A percentile compares a stretch with the other conserved stretches of the same genome.
Conservation (phyloP, 2,888 invertebrate species). For the Iselma pallidipennis region DNA sequence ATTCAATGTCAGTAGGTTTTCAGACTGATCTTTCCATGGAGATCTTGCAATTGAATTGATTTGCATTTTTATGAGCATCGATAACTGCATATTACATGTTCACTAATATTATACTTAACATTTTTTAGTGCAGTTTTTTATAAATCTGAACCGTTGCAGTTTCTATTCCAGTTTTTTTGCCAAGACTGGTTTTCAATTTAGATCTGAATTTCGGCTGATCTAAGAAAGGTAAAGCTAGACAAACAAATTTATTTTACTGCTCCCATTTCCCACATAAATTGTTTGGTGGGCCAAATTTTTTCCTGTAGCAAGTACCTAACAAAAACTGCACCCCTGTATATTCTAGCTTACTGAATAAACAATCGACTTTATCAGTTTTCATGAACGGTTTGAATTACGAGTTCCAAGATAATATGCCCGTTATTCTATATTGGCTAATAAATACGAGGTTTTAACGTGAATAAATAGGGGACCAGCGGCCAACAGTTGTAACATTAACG, state of each 20-base stretch:
- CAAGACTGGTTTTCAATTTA: background rate
- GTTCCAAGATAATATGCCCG: slow-evolving; percentile 25
- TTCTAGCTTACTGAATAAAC: background rate
- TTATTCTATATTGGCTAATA: slow-evolving; percentile 26
- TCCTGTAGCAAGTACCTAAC: too few species aligned
- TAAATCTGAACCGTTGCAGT: too few species aligned
- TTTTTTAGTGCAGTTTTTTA: too few species aligned
- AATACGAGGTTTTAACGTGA: slow-evolving; percentile 27
- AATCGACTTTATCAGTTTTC: slow-evolving; percentile 4
- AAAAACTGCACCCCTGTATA: too few species aligned
- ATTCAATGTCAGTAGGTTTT: background rate
- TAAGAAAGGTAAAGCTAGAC: too few species aligned
- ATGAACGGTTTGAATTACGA: slow-evolving; percentile 19
- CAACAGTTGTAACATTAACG: slow-evolving; percentile 26
- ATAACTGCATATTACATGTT: background rate
- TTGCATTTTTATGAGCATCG: background rate
- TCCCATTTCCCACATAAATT: too few species aligned
- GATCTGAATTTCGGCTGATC: background rate
- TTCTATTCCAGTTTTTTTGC: too few species aligned
- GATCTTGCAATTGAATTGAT: background rate
- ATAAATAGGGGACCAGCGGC: slow-evolving; percentile 18
- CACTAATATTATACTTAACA: background rate
- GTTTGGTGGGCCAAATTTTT: too few species aligned
- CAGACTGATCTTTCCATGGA: background rate
- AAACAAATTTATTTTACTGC: too few species aligned